phyloP scores from a whole-genome alignment of 2,888 invertebrate species.

The Sinelater perroti region DNA sequence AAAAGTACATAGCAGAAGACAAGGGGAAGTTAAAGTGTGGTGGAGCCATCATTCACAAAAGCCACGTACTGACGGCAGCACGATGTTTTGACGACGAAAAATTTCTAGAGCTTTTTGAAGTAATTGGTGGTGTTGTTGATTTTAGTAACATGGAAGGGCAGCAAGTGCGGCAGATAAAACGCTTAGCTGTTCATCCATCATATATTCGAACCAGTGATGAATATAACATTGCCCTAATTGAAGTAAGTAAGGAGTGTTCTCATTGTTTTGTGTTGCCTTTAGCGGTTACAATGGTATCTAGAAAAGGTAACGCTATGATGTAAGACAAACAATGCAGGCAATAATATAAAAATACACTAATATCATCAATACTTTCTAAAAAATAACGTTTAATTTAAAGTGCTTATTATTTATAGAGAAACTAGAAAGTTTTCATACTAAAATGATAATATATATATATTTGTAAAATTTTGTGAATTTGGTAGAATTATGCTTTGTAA shows the following conservation, averaged over 20 bases:
- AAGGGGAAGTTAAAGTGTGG: constrained; percentile 6
- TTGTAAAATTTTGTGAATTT: too few species aligned
- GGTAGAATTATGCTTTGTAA: too few species aligned
- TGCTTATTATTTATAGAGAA: too few species aligned
- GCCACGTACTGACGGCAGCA: constrained; percentile 23
- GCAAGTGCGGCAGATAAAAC: constrained; percentile 5
- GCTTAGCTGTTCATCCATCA: constrained; percentile 3
- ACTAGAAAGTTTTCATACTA: too few species aligned
- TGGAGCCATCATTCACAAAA: constrained; percentile 20
- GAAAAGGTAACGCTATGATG: too few species aligned
- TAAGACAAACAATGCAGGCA: too few species aligned
- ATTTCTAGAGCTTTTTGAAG: background rate
- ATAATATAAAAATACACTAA: too few species aligned
- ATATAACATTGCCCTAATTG: constrained; percentile 20
- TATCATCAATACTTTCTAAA: too few species aligned
- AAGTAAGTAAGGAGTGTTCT: constrained; percentile 8
- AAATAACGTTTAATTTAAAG: too few species aligned
- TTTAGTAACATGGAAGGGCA: background rate
- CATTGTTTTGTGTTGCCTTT: too few species aligned
- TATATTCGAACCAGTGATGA: constrained; percentile 2
- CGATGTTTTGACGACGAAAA: background rate
- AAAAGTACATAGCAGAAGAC: background rate
- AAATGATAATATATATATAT: too few species aligned
- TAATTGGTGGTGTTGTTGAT: constrained; percentile 17
- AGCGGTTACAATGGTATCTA: too few species aligned